Evolutionary conservation across 2,797 vertebrate species (phyloP).

Genomic region (Picus viridis): DNA sequence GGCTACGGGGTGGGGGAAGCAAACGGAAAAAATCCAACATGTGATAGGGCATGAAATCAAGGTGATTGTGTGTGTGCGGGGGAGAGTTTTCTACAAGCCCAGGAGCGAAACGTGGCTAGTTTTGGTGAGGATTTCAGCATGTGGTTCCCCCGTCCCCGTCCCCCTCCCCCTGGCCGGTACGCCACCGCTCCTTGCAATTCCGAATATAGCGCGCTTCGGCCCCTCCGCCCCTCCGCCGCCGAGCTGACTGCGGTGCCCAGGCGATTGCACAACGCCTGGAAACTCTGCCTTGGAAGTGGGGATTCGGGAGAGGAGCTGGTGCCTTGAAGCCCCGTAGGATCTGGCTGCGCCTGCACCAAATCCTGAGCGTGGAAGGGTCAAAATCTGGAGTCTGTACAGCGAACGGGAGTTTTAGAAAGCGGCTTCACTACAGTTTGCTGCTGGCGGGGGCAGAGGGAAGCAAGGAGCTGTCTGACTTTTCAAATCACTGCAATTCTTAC

Average conservation of each 20-base stretch:
- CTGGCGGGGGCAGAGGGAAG: background rate
- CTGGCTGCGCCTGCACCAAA: background rate
- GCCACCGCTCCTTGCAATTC: constrained; percentile 5
- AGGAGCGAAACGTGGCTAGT: background rate
- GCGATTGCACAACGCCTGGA: background rate
- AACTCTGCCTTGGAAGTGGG: background rate
- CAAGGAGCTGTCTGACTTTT: background rate
- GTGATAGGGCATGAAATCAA: constrained; percentile 7
- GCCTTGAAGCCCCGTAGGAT: background rate
- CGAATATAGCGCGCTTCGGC: background rate
- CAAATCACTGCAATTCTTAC: background rate
- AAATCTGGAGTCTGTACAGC: background rate
- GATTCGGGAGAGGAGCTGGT: background rate
- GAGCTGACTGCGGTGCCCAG: background rate
- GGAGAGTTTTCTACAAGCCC: background rate
- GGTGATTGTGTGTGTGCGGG: background rate
- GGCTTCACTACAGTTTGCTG: background rate
- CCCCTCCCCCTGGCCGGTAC: background rate
- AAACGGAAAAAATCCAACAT: constrained; percentile 1
- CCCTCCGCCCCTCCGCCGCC: constrained; percentile 1
- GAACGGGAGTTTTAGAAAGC: background rate
- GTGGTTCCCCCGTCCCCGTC: background rate
- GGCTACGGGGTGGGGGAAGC: background rate
- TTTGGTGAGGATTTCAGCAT: background rate
- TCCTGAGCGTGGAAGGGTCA: background rate